Percentiles rank a stretch among this genome's conserved stretches.
Evolutionary conservation across 2,888 invertebrate species (phyloP).

Genomic region (Steromphala cineraria): DNA sequence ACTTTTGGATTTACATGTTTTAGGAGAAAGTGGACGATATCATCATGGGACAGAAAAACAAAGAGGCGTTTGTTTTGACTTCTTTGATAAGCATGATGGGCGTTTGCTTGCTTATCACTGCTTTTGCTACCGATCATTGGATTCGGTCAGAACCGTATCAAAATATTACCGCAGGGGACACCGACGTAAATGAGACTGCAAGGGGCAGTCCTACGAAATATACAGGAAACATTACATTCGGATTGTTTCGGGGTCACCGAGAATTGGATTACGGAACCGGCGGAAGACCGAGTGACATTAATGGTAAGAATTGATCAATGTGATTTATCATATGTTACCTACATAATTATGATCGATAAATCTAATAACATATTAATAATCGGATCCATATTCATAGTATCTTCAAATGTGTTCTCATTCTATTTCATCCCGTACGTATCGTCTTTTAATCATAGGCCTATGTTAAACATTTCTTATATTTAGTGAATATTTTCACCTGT

Average conservation of each 20-base stretch:
- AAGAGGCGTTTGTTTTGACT: slow-evolving; percentile 88
- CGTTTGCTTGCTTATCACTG: slow-evolving; percentile 86
- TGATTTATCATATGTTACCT: neutral
- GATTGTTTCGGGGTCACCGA: slow-evolving; percentile 90
- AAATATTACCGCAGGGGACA: slow-evolving; percentile 34
- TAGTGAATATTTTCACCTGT: too few species aligned
- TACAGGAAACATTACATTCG: slow-evolving; percentile 79
- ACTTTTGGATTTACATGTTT: neutral
- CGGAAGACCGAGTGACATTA: slow-evolving; percentile 84
- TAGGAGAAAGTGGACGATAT: neutral
- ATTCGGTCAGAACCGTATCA: slow-evolving; percentile 84
- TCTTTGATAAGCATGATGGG: slow-evolving; percentile 87
- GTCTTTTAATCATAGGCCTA: too few species aligned
- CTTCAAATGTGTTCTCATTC: too few species aligned
- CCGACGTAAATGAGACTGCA: neutral
- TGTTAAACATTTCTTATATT: too few species aligned
- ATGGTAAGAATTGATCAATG: slow-evolving; percentile 41
- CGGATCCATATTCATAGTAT: too few species aligned
- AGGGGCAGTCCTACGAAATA: slow-evolving; percentile 34
- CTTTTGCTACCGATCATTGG: slow-evolving; percentile 91
- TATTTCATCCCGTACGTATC: too few species aligned
- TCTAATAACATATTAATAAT: too few species aligned
- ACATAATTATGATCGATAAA: too few species aligned
- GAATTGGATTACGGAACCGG: slow-evolving; percentile 89
- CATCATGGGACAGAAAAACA: slow-evolving; percentile 83